A percentile compares a stretch with the other conserved stretches of the same genome.
These are phyloP conservation scores for Drosophila tripunctata DNA, from an alignment of 2,888 invertebrate genomes.

Conservation along the genomic window DNA sequence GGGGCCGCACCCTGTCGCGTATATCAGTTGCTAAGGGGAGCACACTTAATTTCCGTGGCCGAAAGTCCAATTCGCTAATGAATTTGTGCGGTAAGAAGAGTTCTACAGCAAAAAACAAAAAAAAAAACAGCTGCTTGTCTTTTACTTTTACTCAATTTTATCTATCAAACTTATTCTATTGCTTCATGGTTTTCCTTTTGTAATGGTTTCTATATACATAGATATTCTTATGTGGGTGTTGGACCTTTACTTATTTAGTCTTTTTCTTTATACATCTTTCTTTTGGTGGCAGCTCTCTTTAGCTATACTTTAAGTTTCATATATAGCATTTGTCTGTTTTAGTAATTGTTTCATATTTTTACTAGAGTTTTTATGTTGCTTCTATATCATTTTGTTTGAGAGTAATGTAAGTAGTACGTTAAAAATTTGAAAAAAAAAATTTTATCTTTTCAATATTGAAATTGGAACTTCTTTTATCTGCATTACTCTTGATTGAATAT, in stretches of 20 bases:
- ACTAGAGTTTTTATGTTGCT: background rate
- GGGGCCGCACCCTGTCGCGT: conserved; percentile 86
- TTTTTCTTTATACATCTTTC: background rate
- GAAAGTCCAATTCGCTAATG: conserved; percentile 98
- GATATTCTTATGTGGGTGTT: conserved; percentile 7
- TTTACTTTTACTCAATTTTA: conserved; percentile 47
- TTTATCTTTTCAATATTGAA: background rate
- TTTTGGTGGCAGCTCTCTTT: background rate
- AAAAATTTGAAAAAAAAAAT: too few relatives aligned
- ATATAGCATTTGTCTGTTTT: background rate
- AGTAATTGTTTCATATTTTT: background rate
- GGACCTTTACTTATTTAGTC: background rate
- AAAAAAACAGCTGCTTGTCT: conserved; percentile 58
- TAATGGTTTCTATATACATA: conserved; percentile 1
- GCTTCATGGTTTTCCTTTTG: background rate
- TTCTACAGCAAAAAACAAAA: conserved; percentile 69
- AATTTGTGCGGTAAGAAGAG: conserved; percentile 96
- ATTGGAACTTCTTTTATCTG: background rate
- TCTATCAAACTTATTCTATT: conserved; percentile 2
- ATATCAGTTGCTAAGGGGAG: conserved; percentile 92
- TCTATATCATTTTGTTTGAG: background rate
- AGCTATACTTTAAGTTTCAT: background rate
- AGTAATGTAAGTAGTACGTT: background rate
- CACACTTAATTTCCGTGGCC: conserved; percentile 94
- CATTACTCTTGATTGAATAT: conserved; percentile 15